These are phyloP conservation scores for Labeo calbasu DNA, from an alignment of 2,797 vertebrate species.

Conservation along the genomic window DNA sequence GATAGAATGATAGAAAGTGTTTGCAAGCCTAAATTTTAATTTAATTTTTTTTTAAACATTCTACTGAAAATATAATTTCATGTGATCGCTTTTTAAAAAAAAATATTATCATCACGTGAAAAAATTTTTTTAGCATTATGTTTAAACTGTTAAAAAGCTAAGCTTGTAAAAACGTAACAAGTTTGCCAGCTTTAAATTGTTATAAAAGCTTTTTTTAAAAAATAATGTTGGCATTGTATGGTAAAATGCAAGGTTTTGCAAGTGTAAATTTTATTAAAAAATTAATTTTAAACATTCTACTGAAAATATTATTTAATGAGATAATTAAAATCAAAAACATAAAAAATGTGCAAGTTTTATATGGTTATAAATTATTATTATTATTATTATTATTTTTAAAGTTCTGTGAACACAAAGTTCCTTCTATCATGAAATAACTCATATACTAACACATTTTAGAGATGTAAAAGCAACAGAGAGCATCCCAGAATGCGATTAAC, in stretches of 20 bases:
- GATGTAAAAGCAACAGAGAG: slow-evolving; percentile 6
- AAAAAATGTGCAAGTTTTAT: no score
- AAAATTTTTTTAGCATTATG: neutral
- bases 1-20: neutral
- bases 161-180: slow-evolving; percentile 1
- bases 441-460: neutral
- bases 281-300: no score
- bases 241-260: no score
- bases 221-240: no score
- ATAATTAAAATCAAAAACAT: no score
- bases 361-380: no score
- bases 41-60: neutral
- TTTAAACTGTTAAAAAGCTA: neutral
- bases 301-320: no score
- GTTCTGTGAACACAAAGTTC: no score
- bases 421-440: neutral
- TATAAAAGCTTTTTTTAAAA: no score
- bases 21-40: neutral
- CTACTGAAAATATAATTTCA: neutral
- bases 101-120: neutral
- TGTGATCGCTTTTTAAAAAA: neutral
- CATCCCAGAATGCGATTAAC: slow-evolving; percentile 23
- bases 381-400: no score
- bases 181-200: neutral
- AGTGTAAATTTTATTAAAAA: no score